Evolutionary conservation across 1,140 invertebrate species (phyloP).

Genomic region (Alviniconcha marisindica): DNA sequence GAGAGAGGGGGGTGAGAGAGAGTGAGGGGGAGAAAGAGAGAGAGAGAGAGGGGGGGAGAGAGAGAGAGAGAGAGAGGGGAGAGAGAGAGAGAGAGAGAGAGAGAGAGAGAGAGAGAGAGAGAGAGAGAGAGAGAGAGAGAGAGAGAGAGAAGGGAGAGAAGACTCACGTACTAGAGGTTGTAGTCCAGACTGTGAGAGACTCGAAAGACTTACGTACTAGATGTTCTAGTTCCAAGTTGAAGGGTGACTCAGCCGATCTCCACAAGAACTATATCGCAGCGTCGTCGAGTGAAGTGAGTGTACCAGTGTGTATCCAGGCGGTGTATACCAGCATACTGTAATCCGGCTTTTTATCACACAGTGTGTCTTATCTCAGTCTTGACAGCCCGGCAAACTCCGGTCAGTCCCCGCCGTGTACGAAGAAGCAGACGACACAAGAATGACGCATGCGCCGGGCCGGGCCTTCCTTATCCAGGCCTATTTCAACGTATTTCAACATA

Average conservation of each 20-base stretch:
- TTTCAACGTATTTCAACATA: neutral
- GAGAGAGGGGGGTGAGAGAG: neutral
- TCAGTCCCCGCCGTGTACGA: too few relatives aligned
- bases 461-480: too few relatives aligned
- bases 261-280: neutral
- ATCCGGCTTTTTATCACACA: too few relatives aligned
- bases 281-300: neutral
- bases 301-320: too few relatives aligned
- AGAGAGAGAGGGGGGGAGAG: neutral
- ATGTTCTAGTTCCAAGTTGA: neutral
- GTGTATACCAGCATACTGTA: too few relatives aligned
- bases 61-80: neutral
- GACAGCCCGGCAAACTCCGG: too few relatives aligned
- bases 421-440: too few relatives aligned
- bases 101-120: neutral
- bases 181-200: neutral
- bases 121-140: neutral
- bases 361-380: too few relatives aligned
- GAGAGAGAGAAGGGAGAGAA: too few relatives aligned
- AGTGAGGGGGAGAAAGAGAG: neutral
- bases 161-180: neutral
- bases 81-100: too few relatives aligned
- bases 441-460: too few relatives aligned
- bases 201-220: neutral
- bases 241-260: neutral